Conservation (phyloP, 1,140 invertebrate genomes). For the Bombus polaris region DNA sequence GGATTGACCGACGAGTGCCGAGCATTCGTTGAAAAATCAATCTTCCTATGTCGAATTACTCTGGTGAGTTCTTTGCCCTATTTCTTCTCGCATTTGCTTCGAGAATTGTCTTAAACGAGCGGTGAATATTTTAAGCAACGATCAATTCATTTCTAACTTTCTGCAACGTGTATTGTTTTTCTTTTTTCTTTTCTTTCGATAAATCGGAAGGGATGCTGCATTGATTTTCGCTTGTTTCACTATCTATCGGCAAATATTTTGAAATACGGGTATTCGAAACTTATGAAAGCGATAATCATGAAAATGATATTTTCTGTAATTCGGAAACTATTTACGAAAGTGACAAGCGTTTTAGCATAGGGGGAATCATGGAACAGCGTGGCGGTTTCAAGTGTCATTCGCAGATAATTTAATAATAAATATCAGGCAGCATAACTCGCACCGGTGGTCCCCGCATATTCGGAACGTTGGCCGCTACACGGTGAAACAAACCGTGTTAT, state of each 20-base stretch:
- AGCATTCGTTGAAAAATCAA: conserved; percentile 59
- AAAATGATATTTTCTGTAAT: not conserved
- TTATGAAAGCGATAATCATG: no score
- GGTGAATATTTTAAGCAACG: not conserved
- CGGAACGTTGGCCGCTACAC: not conserved
- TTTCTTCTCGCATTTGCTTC: not conserved
- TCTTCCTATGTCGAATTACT: not conserved
- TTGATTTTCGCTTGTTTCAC: no score
- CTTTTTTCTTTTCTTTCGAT: no score
- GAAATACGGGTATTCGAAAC: no score
- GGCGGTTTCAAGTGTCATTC: not conserved
- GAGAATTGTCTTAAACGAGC: not conserved
- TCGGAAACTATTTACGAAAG: not conserved
- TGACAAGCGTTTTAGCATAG: not conserved
- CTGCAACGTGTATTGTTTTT: no score
- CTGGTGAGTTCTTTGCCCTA: no score
- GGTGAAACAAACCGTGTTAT: conserved; percentile 1
- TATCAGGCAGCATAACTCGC: not conserved
- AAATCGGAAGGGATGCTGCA: no score
- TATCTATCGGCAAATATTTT: no score
- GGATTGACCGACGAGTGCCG: conserved; percentile 19
- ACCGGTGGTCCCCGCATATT: not conserved
- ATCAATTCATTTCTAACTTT: no score
- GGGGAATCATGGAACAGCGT: not conserved
- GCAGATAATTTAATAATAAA: conserved; percentile 41